A percentile compares a stretch with the other conserved stretches of the same genome.
These are phyloP conservation scores for Ceratitis capitata DNA, from an alignment of 1,140 invertebrate species.

Conservation along the genomic window DNA sequence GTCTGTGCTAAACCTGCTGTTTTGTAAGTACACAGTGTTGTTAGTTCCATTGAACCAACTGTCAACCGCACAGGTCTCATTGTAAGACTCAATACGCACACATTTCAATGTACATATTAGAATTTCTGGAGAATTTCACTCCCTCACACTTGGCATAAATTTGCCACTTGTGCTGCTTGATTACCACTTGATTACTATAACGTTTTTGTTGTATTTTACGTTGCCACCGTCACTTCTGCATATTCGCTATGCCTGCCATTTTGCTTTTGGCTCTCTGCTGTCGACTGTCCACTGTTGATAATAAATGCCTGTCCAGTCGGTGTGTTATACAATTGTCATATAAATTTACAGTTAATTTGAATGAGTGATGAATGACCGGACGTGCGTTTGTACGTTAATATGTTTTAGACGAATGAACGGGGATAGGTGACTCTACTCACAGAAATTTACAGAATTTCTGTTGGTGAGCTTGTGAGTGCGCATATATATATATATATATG, in stretches of 20 bases:
- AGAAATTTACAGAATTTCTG: too few relatives aligned
- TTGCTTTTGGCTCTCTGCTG: not conserved
- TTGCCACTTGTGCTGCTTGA: not conserved
- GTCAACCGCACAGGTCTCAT: not conserved
- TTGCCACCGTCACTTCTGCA: not conserved
- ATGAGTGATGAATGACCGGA: constrained; percentile 6
- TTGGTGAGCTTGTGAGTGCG: not conserved
- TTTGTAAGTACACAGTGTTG: not conserved
- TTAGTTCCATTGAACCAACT: not conserved
- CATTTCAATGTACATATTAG: not conserved
- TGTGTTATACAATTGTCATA: constrained; percentile 22
- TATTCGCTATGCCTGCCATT: not conserved
- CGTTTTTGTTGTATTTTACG: not conserved
- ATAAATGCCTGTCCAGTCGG: not conserved
- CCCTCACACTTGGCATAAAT: not conserved
- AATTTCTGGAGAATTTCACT: not conserved
- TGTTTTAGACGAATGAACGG: too few relatives aligned
- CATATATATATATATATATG: not conserved
- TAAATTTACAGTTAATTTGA: constrained; percentile 21
- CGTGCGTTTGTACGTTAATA: not conserved
- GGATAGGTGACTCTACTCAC: too few relatives aligned
- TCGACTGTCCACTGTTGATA: not conserved
- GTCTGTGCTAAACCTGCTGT: too few relatives aligned
- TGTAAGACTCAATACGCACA: not conserved
- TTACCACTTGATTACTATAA: not conserved